Conservation (phyloP, 2,888 invertebrate genomes). For the Didymodactylos carnosus region DNA sequence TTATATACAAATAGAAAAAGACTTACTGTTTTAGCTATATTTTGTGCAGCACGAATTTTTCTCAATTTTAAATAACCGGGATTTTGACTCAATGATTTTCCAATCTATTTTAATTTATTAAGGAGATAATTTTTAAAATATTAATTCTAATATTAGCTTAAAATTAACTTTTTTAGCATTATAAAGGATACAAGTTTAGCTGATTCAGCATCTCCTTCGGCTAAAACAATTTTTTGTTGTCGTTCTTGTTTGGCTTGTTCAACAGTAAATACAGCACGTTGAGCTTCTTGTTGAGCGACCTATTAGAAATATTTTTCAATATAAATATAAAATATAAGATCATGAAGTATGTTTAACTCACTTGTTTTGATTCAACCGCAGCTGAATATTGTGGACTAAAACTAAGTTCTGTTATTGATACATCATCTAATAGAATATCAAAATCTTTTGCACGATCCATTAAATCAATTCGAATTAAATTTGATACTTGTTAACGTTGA, state of each 20-base stretch:
- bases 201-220: slow-evolving; percentile 97
- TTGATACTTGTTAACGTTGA: slow-evolving; percentile 80
- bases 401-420: slow-evolving; percentile 88
- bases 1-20: slow-evolving; percentile 14
- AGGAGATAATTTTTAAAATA: too few relatives aligned
- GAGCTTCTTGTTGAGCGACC: slow-evolving; percentile 90
- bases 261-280: slow-evolving; percentile 88
- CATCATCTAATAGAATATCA: slow-evolving; percentile 93
- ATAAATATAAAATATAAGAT: too few relatives aligned
- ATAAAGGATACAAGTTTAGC: slow-evolving; percentile 64
- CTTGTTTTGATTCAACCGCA: slow-evolving; percentile 94
- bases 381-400: slow-evolving; percentile 90
- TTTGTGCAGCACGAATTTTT: slow-evolving; percentile 90
- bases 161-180: too few relatives aligned
- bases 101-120: slow-evolving; percentile 48
- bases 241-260: slow-evolving; percentile 90
- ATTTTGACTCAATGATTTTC: slow-evolving; percentile 74
- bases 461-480: slow-evolving; percentile 68
- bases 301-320: too few relatives aligned
- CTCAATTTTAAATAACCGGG: slow-evolving; percentile 91
- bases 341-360: too few relatives aligned
- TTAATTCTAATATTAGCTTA: too few relatives aligned
- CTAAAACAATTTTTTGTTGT: slow-evolving; percentile 95
- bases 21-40: slow-evolving; percentile 75
- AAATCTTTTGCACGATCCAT: slow-evolving; percentile 91